Evolutionary conservation across 2,113 vertebrate genomes (phyloP), one percentile per base, ranked within the genome.

Genomic region (Aldabrachelys gigantea): DNA sequence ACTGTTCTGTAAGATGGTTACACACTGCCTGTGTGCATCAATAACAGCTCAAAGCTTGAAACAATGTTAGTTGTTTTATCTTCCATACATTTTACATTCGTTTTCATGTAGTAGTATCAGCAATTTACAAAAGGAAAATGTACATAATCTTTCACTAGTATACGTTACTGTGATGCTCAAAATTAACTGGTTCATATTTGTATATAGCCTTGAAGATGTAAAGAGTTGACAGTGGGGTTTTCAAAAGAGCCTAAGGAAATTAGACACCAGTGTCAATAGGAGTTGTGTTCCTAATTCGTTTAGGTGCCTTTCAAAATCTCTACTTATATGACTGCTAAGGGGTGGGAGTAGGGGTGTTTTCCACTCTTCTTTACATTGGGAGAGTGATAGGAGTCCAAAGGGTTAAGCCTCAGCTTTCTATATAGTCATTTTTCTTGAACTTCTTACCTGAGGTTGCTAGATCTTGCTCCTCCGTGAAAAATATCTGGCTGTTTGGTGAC

Each of bases 391-490:
- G 75, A 84, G 44, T 49, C 53, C 49, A 19, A 50, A 80, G 41
- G 62, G 84, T 95, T 94, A 91, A 94, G 72, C 12, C 41, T 76
- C 65, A 8, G 12, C 25, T 27, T 72, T 56, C 14, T 14, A 9
- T 27, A 17, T 72, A 72, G 38, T 72, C 59, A 14, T 49, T 69
- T 69, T 38, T 35, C 25, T 10, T 52, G 10, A 31, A 3, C 44
- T n/a, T 89, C 35, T 17, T 44, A 50, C 25, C 6, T 10, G 16
- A 27, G 12, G 53, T 52, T 24, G 10, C 21, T 76, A 14, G 76
- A 72, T 82, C 83, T 88, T 86, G 41, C 44, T 91, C 85, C 85
- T 94, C 95, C 94, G 11, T 92, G 92, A 93, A 91, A 96, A 88
- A 65, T 54, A 82, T 62, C 85, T 87, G 87, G 53, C 25, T 1